phyloP scores from a whole-genome alignment of 2,888 invertebrate species.

The Theodoxus fluviatilis region DNA sequence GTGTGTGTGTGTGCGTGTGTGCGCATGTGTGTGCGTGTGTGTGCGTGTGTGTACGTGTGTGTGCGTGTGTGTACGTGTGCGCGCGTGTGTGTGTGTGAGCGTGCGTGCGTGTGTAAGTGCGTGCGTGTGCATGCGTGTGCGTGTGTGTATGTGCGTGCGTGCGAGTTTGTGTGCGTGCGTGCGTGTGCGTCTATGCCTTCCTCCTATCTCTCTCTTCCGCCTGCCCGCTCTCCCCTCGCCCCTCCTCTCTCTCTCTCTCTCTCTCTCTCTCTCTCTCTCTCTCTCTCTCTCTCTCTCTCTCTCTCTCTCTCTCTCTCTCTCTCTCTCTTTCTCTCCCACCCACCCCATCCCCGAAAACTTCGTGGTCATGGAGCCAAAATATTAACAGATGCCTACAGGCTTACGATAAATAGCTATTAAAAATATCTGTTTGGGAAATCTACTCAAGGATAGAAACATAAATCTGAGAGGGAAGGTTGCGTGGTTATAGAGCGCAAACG shows the following conservation, averaged over 20 bases:
- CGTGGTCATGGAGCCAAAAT: too few species aligned
- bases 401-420: too few species aligned
- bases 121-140: conserved; percentile 4
- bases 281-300: neutral
- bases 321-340: conserved; percentile 13
- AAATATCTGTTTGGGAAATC: too few species aligned
- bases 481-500: too few species aligned
- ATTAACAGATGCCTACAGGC: too few species aligned
- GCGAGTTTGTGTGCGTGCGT: neutral
- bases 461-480: too few species aligned
- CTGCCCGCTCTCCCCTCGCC: neutral
- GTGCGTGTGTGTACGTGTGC: neutral
- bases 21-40: conserved; percentile 5
- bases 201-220: too few species aligned
- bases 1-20: neutral
- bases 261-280: neutral
- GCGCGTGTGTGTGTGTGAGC: neutral
- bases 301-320: conserved; percentile 16
- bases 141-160: neutral
- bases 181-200: neutral
- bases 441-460: too few species aligned
- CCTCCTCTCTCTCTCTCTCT: neutral
- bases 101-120: conserved; percentile 7
- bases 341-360: neutral
- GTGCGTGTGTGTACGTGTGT: neutral